Conservation (phyloP, 2,888 invertebrate species). For the Ligdia adustata region DNA sequence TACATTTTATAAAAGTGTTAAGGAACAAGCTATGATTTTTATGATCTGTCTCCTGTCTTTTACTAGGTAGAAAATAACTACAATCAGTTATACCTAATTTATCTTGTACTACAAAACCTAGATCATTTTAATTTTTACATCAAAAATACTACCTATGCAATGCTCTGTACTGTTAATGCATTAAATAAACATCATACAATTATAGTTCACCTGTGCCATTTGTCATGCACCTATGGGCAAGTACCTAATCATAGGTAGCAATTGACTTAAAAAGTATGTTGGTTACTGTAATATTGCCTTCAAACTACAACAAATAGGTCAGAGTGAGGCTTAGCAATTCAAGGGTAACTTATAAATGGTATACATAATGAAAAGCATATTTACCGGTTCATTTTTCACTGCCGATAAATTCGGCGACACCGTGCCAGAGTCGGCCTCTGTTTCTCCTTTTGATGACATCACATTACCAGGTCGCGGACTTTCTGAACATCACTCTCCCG, state of each 20-base stretch:
- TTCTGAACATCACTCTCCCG: conserved; percentile 81
- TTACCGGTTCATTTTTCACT: conserved; percentile 80
- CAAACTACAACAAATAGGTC: conserved; percentile 20
- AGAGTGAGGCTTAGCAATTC: conserved; percentile 13
- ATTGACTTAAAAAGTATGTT: conserved; percentile 21
- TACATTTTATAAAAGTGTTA: too few species aligned
- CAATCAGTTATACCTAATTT: too few species aligned
- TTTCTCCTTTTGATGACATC: conserved; percentile 84
- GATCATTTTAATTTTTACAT: too few species aligned
- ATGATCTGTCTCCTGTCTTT: too few species aligned
- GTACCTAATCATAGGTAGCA: conserved; percentile 1
- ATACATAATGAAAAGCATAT: conserved; percentile 28
- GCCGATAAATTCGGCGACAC: conserved; percentile 74
- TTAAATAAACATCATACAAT: conserved; percentile 22
- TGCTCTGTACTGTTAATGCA: conserved; percentile 21
- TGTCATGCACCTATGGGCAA: conserved; percentile 12
- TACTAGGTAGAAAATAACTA: too few species aligned
- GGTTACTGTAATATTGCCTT: conserved; percentile 18
- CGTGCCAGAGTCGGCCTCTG: conserved; percentile 83
- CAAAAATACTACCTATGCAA: too few species aligned
- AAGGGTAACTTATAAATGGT: conserved; percentile 23
- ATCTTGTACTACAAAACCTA: too few species aligned
- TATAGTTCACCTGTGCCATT: conserved; percentile 28
- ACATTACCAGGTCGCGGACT: conserved; percentile 76
- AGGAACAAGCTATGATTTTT: too few species aligned